Conservation (phyloP, 2,113 vertebrate genomes). For the Carassius carassius region DNA sequence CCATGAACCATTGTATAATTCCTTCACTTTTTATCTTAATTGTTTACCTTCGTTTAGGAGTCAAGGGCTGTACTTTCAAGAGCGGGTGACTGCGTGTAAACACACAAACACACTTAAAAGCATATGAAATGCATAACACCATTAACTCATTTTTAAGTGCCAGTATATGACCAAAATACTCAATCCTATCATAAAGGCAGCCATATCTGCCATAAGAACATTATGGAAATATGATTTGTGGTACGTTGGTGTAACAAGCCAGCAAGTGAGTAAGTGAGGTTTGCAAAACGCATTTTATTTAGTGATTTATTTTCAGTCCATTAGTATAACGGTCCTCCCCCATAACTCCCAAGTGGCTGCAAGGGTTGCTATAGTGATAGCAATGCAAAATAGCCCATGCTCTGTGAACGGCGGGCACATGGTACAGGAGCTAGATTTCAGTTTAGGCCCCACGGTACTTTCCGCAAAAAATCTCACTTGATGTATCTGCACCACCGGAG, state of each 20-base stretch:
- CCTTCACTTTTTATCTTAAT: neutral
- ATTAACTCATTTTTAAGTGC: slow-evolving; percentile 16
- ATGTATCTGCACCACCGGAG: slow-evolving; percentile 9
- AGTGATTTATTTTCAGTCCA: slow-evolving; percentile 51
- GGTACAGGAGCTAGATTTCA: slow-evolving; percentile 26
- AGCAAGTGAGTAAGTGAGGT: slow-evolving; percentile 29
- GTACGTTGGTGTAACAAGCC: neutral
- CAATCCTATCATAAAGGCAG: slow-evolving; percentile 7
- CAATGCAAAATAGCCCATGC: slow-evolving; percentile 46
- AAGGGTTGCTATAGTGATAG: slow-evolving; percentile 53
- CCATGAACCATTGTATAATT: neutral
- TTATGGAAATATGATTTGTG: slow-evolving; percentile 24
- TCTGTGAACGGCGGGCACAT: slow-evolving; percentile 15
- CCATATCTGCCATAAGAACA: slow-evolving; percentile 9
- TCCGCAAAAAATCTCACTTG: slow-evolving; percentile 25
- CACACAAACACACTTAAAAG: neutral
- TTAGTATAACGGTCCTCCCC: slow-evolving; percentile 50
- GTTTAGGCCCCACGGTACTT: slow-evolving; percentile 35
- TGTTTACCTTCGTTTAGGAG: neutral
- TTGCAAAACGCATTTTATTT: slow-evolving; percentile 49
- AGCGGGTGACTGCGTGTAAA: slow-evolving; percentile 30
- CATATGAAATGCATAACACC: neutral
- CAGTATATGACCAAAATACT: neutral
- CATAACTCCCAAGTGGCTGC: slow-evolving; percentile 49
- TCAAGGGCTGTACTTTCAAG: neutral